These are phyloP conservation scores for Epinotia bilunana DNA, from an alignment of 2,888 invertebrate species.

Conservation along the genomic window DNA sequence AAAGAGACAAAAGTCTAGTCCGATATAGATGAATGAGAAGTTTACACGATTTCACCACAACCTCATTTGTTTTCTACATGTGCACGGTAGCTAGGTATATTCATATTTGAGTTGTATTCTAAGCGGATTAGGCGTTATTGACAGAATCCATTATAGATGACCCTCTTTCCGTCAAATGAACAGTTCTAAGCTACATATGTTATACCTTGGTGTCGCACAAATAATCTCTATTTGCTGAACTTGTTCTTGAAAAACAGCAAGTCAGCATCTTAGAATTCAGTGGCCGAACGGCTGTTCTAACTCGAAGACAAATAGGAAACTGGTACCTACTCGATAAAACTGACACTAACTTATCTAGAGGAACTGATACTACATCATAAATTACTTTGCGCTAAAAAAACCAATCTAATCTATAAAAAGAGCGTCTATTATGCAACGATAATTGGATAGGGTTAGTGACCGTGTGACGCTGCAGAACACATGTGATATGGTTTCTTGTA, in stretches of 20 bases:
- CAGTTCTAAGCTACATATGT: conserved; percentile 19
- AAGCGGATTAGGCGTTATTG: conserved; percentile 39
- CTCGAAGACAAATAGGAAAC: conserved; percentile 27
- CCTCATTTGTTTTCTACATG: conserved; percentile 20
- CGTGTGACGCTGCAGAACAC: conserved; percentile 63
- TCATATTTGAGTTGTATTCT: conserved; percentile 26
- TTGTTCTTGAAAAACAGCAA: conserved; percentile 26
- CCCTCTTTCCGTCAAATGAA: conserved; percentile 34
- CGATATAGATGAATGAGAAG: no score
- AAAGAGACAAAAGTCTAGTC: not conserved
- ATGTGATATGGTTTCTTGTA: conserved; percentile 60
- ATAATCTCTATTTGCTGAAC: conserved; percentile 34
- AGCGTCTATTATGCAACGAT: conserved; percentile 73
- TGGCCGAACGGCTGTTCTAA: conserved; percentile 6
- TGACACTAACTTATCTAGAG: conserved; percentile 58
- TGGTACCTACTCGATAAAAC: conserved; percentile 47
- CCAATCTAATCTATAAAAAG: conserved; percentile 68
- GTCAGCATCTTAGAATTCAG: conserved; percentile 26
- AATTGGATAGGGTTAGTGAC: conserved; percentile 79
- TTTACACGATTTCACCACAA: no score
- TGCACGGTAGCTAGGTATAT: not conserved
- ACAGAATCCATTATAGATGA: conserved; percentile 39
- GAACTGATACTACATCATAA: conserved; percentile 58
- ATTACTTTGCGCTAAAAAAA: conserved; percentile 63
- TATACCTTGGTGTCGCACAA: conserved; percentile 32